Percentiles rank a stretch among this genome's conserved stretches.
Evolutionary conservation across 2,888 invertebrate species (phyloP).

Genomic region (Rhodophaea formosa): DNA sequence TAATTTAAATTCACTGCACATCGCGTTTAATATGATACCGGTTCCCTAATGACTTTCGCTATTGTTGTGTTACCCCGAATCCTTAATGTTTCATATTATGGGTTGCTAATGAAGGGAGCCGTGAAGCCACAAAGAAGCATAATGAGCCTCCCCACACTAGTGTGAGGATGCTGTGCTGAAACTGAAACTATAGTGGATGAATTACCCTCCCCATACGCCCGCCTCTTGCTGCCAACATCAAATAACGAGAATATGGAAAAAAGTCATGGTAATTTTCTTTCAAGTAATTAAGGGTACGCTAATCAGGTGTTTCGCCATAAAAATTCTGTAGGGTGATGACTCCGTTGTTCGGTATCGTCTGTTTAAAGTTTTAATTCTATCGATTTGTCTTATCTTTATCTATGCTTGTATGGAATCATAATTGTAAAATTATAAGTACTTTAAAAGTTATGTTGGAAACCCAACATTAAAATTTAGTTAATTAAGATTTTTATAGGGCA

Average conservation of each 20-base stretch:
- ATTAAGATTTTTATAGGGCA: no score
- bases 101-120: slow-evolving; percentile 48
- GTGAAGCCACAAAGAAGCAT: slow-evolving; percentile 48
- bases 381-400: no score
- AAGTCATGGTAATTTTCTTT: no score
- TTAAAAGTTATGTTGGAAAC: no score
- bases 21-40: slow-evolving; percentile 14
- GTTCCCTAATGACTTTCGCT: slow-evolving; percentile 19
- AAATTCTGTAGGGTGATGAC: no score
- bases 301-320: no score
- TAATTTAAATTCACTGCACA: slow-evolving; percentile 5
- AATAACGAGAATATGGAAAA: neutral
- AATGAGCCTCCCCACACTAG: slow-evolving; percentile 45
- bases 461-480: no score
- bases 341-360: no score
- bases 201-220: slow-evolving; percentile 32
- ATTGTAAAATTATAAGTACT: no score
- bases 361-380: no score
- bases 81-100: slow-evolving; percentile 33
- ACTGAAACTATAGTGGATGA: slow-evolving; percentile 42
- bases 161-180: slow-evolving; percentile 35
- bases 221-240: slow-evolving; percentile 23
- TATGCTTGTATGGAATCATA: no score
- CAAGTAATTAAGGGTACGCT: no score
- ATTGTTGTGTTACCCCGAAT: slow-evolving; percentile 25